Conservation (phyloP, 2,113 vertebrate species). For the Cyprichromis sp. region DNA sequence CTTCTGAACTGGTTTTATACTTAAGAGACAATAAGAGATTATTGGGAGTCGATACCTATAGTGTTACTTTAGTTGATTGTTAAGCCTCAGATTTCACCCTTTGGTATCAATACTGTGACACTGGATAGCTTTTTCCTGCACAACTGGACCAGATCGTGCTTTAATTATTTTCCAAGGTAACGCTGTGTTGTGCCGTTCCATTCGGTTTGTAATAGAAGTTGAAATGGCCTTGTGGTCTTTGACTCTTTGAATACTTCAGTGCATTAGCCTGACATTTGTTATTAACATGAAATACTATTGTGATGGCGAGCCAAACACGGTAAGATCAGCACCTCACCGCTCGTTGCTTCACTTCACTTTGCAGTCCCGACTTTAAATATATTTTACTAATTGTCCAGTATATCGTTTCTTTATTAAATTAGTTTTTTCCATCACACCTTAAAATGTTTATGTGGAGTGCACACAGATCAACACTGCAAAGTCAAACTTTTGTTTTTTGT, state of each 20-base stretch:
- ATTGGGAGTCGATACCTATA: neutral
- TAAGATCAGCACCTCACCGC: neutral
- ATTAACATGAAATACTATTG: accelerated
- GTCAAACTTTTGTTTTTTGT: neutral
- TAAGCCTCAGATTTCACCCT: neutral
- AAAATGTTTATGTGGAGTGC: neutral
- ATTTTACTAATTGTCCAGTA: neutral
- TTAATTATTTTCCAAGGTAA: neutral
- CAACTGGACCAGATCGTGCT: neutral
- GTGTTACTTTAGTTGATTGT: neutral
- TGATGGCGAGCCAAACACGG: accelerated
- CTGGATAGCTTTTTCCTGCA: neutral
- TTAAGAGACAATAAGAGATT: neutral
- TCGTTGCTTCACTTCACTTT: neutral
- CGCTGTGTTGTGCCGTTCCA: neutral
- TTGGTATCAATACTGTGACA: neutral
- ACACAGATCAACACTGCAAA: neutral
- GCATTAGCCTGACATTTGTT: neutral
- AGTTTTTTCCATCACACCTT: accelerated
- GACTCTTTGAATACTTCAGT: neutral
- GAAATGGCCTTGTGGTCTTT: neutral
- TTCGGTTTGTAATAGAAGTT: neutral
- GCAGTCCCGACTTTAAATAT: accelerated
- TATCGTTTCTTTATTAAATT: neutral
- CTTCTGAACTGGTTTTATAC: neutral